Conservation (phyloP, 2,888 invertebrate genomes). For the Troides oblongomaculatus region DNA sequence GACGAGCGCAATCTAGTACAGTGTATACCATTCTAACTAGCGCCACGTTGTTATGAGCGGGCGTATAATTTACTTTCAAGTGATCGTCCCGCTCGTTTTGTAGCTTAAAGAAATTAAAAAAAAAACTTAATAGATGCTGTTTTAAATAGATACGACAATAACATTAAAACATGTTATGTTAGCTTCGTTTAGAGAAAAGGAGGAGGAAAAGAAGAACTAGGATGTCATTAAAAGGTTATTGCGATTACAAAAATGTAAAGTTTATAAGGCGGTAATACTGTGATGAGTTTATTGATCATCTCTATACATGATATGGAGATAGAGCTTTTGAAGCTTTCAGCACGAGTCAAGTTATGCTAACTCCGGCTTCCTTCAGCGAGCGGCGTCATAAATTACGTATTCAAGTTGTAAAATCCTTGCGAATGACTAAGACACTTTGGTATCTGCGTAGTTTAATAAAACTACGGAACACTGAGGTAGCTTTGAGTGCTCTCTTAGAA, state of each 20-base stretch:
- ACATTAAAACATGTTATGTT: no score
- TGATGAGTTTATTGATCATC: background rate
- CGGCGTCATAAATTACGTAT: constrained; percentile 29
- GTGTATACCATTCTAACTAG: no score
- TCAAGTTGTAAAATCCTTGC: constrained; percentile 29
- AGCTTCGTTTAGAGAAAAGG: no score
- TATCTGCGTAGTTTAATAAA: constrained; percentile 26
- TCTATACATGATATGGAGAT: constrained; percentile 13
- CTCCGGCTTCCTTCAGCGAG: constrained; percentile 13
- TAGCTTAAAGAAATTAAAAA: no score
- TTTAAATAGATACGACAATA: no score
- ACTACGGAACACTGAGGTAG: constrained; percentile 17
- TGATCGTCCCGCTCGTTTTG: no score
- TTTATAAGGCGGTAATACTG: background rate
- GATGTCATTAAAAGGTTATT: no score
- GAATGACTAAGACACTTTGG: constrained; percentile 28
- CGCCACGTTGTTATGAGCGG: no score
- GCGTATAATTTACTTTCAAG: no score
- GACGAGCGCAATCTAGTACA: no score
- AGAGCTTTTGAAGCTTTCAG: constrained; percentile 19
- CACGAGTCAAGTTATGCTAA: constrained; percentile 22
- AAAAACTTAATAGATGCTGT: no score
- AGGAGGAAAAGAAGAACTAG: no score
- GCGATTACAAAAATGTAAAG: background rate
- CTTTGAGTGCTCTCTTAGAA: constrained; percentile 15